Percentiles rank a stretch among this genome's conserved stretches.
phyloP scores from a whole-genome alignment of 2,797 vertebrate species.

The Delichon dasypus region DNA sequence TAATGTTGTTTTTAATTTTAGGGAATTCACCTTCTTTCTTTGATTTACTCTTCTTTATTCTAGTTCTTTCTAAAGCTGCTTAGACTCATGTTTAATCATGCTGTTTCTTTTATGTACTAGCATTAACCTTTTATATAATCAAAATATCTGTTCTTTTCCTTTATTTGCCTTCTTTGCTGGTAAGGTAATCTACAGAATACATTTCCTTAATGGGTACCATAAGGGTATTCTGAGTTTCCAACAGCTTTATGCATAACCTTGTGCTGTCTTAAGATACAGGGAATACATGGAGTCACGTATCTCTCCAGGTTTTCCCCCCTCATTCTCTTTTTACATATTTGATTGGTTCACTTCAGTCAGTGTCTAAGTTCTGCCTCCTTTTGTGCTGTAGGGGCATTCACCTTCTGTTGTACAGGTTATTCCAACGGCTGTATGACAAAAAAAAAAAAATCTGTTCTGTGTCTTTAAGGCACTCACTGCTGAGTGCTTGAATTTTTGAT shows the following conservation, averaged over 20 bases:
- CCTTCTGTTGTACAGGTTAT: background rate
- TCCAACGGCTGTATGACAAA: background rate
- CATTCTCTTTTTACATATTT: background rate
- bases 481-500: background rate
- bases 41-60: background rate
- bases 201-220: background rate
- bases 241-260: background rate
- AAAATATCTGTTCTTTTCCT: background rate
- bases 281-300: background rate
- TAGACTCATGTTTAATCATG: background rate
- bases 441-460: background rate
- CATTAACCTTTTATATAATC: background rate
- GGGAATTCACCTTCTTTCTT: background rate
- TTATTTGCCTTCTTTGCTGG: background rate
- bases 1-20: background rate
- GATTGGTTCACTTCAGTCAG: background rate
- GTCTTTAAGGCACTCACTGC: background rate
- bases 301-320: background rate
- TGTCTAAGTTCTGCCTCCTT: background rate
- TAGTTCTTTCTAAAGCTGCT: background rate
- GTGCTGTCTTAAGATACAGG: background rate
- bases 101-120: background rate
- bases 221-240: background rate
- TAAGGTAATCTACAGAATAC: background rate
- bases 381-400: background rate